These are phyloP conservation scores for Leucoma salicis DNA, from an alignment of 2,888 invertebrate species.

Conservation along the genomic window DNA sequence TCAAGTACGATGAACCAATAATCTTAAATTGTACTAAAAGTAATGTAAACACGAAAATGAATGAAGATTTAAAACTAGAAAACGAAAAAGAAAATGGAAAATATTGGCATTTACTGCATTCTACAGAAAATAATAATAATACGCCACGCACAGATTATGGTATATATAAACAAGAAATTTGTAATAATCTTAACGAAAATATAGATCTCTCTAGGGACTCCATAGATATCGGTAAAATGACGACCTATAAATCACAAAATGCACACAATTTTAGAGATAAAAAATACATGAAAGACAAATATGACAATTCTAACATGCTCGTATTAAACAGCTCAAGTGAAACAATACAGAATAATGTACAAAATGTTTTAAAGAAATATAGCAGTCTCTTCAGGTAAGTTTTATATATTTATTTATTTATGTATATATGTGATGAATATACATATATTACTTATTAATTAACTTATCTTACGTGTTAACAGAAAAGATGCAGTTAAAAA, in stretches of 20 bases:
- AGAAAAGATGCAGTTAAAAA: conserved; percentile 26
- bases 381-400: conserved; percentile 48
- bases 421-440: not conserved
- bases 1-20: not conserved
- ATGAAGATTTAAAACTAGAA: not conserved
- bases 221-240: not conserved
- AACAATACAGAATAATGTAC: conserved; percentile 25
- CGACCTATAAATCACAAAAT: not conserved
- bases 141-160: not conserved
- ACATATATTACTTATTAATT: not conserved
- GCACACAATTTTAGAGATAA: not conserved
- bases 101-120: not conserved
- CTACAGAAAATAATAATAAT: not conserved
- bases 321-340: not conserved
- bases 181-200: not conserved
- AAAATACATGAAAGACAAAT: not conserved
- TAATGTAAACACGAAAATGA: not conserved
- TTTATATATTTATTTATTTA: not conserved
- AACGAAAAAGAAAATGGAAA: not conserved
- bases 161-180: not conserved
- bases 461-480: conserved; percentile 4
- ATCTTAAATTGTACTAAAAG: not conserved
- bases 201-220: not conserved
- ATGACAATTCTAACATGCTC: not conserved
- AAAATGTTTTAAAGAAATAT: conserved; percentile 56